A percentile compares a stretch with the other conserved stretches of the same genome.
Evolutionary conservation across 1,140 invertebrate species (phyloP).

Genomic region (Stegodyphus mimosarum): DNA sequence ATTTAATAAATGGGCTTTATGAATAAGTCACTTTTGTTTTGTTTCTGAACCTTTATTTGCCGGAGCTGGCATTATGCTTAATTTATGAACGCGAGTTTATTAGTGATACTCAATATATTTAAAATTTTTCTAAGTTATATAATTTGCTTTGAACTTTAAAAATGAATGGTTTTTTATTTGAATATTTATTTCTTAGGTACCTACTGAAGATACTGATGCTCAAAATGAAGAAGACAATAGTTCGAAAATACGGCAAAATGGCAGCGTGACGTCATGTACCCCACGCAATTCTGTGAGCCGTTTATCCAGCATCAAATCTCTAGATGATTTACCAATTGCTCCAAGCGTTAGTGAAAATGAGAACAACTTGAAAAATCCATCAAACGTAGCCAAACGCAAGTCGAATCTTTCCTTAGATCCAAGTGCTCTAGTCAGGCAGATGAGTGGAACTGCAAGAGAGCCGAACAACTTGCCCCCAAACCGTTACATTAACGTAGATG

Average conservation of each 20-base stretch:
- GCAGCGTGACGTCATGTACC: not conserved
- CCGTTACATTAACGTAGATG: slow-evolving; percentile 62
- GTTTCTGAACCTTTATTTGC: too few species aligned
- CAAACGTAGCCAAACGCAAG: slow-evolving; percentile 63
- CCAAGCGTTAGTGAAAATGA: slow-evolving; percentile 57
- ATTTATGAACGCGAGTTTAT: too few species aligned
- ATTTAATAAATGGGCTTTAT: too few species aligned
- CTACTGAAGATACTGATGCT: slow-evolving; percentile 17
- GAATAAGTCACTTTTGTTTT: too few species aligned
- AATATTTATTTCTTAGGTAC: slow-evolving; percentile 4
- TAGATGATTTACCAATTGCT: slow-evolving; percentile 47
- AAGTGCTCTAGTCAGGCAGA: slow-evolving; percentile 66
- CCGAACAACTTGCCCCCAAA: slow-evolving; percentile 1
- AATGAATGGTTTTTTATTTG: too few species aligned
- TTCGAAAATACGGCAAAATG: not conserved
- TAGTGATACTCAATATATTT: too few species aligned
- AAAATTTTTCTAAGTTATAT: too few species aligned
- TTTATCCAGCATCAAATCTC: slow-evolving; percentile 14
- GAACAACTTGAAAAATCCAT: slow-evolving; percentile 58
- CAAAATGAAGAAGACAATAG: not conserved
- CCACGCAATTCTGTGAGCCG: not conserved
- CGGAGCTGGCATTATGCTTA: too few species aligned
- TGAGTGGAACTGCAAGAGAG: not conserved
- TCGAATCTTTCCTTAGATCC: slow-evolving; percentile 71
- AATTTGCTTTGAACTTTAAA: too few species aligned